phyloP scores from a whole-genome alignment of 2,888 invertebrate genomes.

The Pocota personata region DNA sequence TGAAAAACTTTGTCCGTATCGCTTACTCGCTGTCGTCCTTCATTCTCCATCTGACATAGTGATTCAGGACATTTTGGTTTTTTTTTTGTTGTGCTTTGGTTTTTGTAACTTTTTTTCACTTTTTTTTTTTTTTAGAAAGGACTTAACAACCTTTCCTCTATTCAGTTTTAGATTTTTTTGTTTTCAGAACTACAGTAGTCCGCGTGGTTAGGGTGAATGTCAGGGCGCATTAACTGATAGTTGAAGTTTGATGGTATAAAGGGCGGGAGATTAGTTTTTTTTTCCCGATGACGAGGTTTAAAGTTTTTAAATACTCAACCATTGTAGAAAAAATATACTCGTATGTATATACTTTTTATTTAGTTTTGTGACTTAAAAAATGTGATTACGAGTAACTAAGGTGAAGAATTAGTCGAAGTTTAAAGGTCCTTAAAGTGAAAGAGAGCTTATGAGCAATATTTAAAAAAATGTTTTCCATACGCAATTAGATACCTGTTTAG shows the following conservation, averaged over 20 bases:
- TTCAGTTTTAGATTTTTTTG: neutral
- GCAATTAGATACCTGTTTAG: too few relatives aligned
- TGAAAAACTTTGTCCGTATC: slow-evolving; percentile 33
- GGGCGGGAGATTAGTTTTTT: neutral
- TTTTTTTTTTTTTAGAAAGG: neutral
- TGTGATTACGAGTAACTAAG: too few relatives aligned
- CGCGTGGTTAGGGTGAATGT: neutral
- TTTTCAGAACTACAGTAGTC: neutral
- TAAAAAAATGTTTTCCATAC: too few relatives aligned
- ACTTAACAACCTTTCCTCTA: slow-evolving; percentile 9
- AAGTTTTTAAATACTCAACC: neutral
- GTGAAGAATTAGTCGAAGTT: too few relatives aligned
- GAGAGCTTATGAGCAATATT: too few relatives aligned
- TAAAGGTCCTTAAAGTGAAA: too few relatives aligned
- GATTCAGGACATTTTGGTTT: neutral
- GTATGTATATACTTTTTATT: too few relatives aligned
- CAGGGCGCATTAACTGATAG: slow-evolving; percentile 16
- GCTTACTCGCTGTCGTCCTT: neutral
- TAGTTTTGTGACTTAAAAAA: too few relatives aligned
- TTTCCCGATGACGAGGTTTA: neutral
- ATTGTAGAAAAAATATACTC: neutral
- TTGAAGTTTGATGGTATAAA: slow-evolving; percentile 6
- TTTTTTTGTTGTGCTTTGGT: neutral
- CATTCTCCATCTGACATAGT: neutral
- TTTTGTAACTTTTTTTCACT: too few relatives aligned